Evolutionary conservation across 1,140 invertebrate species (phyloP), one percentile per base, ranked within the genome.

Genomic region (Plutomurus gul): DNA sequence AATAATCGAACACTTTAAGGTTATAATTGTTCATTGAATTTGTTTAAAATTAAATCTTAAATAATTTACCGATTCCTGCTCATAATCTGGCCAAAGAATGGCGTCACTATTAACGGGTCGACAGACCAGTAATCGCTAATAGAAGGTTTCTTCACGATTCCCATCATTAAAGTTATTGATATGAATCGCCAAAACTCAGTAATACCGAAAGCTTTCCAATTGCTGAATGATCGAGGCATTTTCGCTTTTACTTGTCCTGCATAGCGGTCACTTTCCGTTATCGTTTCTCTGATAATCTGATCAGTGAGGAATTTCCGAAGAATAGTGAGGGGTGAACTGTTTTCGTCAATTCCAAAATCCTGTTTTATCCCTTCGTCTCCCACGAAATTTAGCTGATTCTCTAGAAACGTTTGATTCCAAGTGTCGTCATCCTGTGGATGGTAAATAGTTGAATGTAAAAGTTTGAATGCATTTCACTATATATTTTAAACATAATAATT

Each of bases 61-160:
- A 13, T 16, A 82, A 22, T 75, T 81, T 84, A 39, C 81, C 73
- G 49, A 85, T 43, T 76, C 82, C 70, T 37, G 56, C 7, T n/a
- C 84, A 85, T 85, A 1, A 72, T 80, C 65, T 84, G 33, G 11
- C 47, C 10, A 76, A 85, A 85, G 40, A 84, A 81, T 27, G 83
- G 83, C 43, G 82, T 85, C 16, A 20, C 37, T n/a, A 85, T 27
- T 5, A 84, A 56, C 51, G 73, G n/a, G 46, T 84, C 78, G 30
- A 8, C 83, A 22, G 40, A 76, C 84, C 85, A 85, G 82, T 85
- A 84, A 65, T 84, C 76, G 16, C 46, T 75, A 33, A 84, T 73
- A 39, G 49, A 71, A 75, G 79, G 76, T 37, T 82, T 84, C 40
- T 83, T 84, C 20, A 81, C 79, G 16, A 83, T 56, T 77, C 79